A percentile compares a stretch with the other conserved stretches of the same genome.
phyloP scores from a whole-genome alignment of 2,888 invertebrate species.

The Rhingia rostrata region DNA sequence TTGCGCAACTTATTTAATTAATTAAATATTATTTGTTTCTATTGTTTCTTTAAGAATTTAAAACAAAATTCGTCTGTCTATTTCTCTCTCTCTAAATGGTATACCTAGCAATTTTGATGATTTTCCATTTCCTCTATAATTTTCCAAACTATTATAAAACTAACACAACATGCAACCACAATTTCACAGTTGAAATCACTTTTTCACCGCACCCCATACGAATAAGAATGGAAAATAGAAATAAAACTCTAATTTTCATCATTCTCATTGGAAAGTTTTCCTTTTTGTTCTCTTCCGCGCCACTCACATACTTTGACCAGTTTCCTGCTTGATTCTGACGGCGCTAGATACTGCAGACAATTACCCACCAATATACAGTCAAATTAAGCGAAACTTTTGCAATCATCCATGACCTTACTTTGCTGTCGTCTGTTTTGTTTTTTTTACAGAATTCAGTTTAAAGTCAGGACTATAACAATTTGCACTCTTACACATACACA shows the following conservation, averaged over 20 bases:
- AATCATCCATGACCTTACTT: conserved; percentile 71
- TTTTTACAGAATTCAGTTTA: conserved; percentile 23
- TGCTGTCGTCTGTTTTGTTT: background rate
- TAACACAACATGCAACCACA: conserved; percentile 57
- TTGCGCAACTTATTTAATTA: no score
- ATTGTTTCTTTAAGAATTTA: no score
- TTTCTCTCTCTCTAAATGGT: conserved; percentile 21
- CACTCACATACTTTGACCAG: conserved; percentile 14
- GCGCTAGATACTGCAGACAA: conserved; percentile 57
- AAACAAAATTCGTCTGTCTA: background rate
- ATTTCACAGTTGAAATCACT: conserved; percentile 68
- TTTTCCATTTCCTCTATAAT: conserved; percentile 4
- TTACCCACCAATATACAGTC: conserved; percentile 62
- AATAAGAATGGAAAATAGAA: conserved; percentile 6
- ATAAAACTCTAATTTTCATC: conserved; percentile 55
- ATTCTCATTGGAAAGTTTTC: conserved; percentile 55
- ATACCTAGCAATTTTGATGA: conserved; percentile 22
- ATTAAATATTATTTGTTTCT: no score
- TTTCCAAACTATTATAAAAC: conserved; percentile 21
- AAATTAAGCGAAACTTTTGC: conserved; percentile 72
- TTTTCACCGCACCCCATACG: conserved; percentile 28
- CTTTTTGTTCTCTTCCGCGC: background rate
- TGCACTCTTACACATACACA: conserved; percentile 1
- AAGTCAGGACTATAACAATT: conserved; percentile 55
- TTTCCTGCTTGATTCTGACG: conserved; percentile 14